Base-by-base conservation (phyloP, 1,140 invertebrate species). In the Adoxophyes honmai region DNA sequence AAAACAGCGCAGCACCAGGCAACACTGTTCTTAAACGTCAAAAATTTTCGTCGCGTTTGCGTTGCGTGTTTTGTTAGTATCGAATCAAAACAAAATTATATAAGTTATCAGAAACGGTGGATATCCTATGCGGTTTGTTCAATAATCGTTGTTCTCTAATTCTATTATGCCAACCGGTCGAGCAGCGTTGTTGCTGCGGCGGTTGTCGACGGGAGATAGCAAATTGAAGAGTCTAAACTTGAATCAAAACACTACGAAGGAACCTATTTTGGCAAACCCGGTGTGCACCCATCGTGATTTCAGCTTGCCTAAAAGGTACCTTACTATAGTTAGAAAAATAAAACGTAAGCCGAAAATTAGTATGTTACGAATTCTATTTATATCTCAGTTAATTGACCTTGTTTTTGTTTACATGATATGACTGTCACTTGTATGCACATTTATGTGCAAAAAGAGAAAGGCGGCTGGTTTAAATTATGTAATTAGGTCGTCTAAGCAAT, bases 161-260 rank as follows among this genome's bases (percentile, higher is more conserved):
- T 80, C 52, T 57, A 88, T 79, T 86, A 88, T 88, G 86, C 83
- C 86, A 81, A 80, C 62, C 72, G 79, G 81, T 42, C 82, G 86
- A 52, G 78, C 82, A 55, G 82, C 78, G 39, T 67, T 86, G 54
- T 75, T 88, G 59, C 72, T 88, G 60, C 62, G 86, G 67, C 72
- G 86, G 53, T 74, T 88, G 60, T 88, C 86, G 66, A 75, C 83
- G 37, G 78, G 79, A 53, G 86, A 88, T 65, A 84, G 65, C 66
- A 82, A 69, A 71, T 75, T 88, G 9, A 88, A 86, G 59, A 83
- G 62, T 64, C 59, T 88, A 7, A 84, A 82, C 66, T 64, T 86
- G 33, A 86, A 76, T 57, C 78, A 84, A 69, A 83, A 70, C 55
- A 63, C 69, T 21, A 58, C 61, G 15, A 86, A 82, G 57, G 86